Evolutionary conservation across 2,888 invertebrate genomes (phyloP), one percentile per base, ranked within the genome.

Genomic region (Tolmerus cingulatus): DNA sequence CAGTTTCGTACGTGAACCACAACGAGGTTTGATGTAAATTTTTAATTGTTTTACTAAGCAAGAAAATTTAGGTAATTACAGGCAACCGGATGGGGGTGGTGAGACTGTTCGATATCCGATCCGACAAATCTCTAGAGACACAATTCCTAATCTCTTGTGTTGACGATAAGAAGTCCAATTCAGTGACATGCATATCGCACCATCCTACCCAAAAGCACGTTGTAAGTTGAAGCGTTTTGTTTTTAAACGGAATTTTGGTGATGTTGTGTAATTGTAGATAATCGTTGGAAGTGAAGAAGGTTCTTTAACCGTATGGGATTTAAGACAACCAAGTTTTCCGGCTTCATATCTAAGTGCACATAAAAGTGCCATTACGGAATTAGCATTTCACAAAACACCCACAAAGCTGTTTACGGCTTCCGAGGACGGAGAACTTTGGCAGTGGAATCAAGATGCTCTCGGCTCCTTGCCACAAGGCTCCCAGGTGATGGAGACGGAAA

Each of bases 181-280:
- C 95, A 82, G 96, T 96, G 0, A 96, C 96, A 1, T 96, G 96
- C 91, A 93, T 98, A 78, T 94, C 95, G 23, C 95, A 95, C 89
- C 98, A 98, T 92, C 98, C 98, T 0, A 97, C 97, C 14, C 98
- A 98, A 90, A 95, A 96, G 0, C 97, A 98, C 91, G 95, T 98
- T 46, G 94, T 96, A 19, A 94, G 57, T 66, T 16, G 46, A 40
- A 66, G 12, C 5, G 9, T n/a, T 7, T 55, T 23, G 66, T 4
- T 51, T 4, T 7, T 19, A 16, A n/a, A 7, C 5, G 43, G 0
- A 66, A 57, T 7, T 37, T 14, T 78, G 30, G 0, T 46, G 23
- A 66, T 4, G 14, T 87, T 46, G 37, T 66, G 16, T 23, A 40
- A 85, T 81, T 16, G 14, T 43, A 90, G 88, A 92, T 95, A 8